phyloP scores from a whole-genome alignment of 2,113 vertebrate species.

The Salvelinus alpinus region DNA sequence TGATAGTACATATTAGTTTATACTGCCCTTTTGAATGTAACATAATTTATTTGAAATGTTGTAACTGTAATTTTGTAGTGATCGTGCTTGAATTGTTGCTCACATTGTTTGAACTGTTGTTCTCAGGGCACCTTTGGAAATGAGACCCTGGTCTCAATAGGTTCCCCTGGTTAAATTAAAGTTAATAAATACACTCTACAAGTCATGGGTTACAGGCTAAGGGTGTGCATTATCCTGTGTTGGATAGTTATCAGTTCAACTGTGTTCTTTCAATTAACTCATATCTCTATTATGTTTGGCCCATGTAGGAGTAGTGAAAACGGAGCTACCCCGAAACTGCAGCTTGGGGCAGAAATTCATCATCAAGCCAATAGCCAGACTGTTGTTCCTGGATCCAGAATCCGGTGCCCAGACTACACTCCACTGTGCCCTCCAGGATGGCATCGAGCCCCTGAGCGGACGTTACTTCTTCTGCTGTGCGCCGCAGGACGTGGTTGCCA shows the following conservation, averaged over 20 bases:
- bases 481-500: conserved; percentile 37
- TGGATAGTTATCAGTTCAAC: not conserved
- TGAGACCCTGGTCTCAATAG: too few relatives aligned
- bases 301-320: conserved; percentile 61
- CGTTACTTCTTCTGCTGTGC: conserved; percentile 65
- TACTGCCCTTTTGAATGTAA: too few relatives aligned
- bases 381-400: conserved; percentile 66
- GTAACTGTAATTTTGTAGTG: too few relatives aligned
- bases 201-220: too few relatives aligned
- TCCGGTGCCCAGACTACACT: conserved; percentile 70
- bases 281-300: not conserved
- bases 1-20: too few relatives aligned
- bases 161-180: too few relatives aligned
- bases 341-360: conserved; percentile 69
- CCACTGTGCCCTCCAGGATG: conserved; percentile 68
- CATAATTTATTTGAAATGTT: too few relatives aligned
- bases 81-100: too few relatives aligned
- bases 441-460: conserved; percentile 66
- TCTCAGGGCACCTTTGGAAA: too few relatives aligned
- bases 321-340: conserved; percentile 63
- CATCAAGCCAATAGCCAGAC: conserved; percentile 58
- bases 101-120: too few relatives aligned
- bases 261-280: not conserved
- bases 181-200: not conserved
- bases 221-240: not conserved